These are phyloP conservation scores for Sinella curviseta DNA, from an alignment of 1,140 invertebrate genomes.

Conservation along the genomic window DNA sequence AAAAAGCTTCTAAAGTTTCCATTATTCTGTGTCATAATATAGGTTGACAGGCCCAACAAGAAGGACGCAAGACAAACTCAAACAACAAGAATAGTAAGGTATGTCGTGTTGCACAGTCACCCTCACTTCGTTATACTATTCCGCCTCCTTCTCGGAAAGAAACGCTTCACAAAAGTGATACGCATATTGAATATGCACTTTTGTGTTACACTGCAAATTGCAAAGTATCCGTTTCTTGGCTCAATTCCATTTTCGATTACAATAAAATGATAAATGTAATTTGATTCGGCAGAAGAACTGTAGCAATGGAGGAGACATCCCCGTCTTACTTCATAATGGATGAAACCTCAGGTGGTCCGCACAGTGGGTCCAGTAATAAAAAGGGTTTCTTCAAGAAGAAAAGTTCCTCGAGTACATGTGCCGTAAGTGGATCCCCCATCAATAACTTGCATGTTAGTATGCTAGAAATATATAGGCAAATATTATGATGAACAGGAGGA, in stretches of 20 bases:
- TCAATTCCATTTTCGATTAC: no score
- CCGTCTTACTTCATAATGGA: conserved; percentile 56
- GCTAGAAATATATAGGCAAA: conserved; percentile 8
- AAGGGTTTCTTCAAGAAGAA: conserved; percentile 83
- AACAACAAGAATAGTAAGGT: conserved; percentile 83
- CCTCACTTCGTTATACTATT: no score
- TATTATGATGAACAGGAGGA: conserved; percentile 5
- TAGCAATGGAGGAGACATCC: conserved; percentile 44
- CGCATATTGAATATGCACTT: no score
- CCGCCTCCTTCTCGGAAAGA: no score
- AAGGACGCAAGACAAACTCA: conserved; percentile 66
- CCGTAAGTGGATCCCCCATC: no score
- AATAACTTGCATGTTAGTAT: no score
- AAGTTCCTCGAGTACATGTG: conserved; percentile 80
- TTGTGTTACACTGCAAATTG: no score
- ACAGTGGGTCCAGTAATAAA: conserved; percentile 45
- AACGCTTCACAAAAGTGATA: no score
- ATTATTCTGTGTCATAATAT: neutral
- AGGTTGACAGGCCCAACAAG: conserved; percentile 69
- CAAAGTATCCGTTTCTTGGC: no score
- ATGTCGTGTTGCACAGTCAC: conserved; percentile 23
- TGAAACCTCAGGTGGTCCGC: conserved; percentile 65
- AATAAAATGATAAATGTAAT: neutral
- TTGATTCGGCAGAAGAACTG: conserved; percentile 32
- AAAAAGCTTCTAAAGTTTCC: neutral